phyloP scores from a whole-genome alignment of 2,113 vertebrate genomes.

The Columbina picui region DNA sequence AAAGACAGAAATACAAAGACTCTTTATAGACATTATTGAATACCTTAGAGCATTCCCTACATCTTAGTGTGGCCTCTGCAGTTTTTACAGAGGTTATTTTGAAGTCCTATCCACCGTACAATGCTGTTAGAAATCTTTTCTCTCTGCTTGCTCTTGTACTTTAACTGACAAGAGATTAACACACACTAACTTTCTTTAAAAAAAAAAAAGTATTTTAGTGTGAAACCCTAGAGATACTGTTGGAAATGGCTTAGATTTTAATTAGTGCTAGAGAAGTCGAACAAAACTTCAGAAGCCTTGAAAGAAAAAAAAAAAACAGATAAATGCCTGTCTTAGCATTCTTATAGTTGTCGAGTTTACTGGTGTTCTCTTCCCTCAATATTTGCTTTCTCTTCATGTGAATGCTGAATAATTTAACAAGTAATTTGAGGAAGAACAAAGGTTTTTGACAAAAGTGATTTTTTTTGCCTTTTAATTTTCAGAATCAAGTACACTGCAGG shows the following conservation, averaged over 20 bases:
- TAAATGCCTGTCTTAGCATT: background rate
- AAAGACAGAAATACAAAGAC: slow-evolving; percentile 18
- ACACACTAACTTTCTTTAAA: background rate
- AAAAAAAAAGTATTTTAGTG: background rate
- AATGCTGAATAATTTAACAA: slow-evolving; percentile 55
- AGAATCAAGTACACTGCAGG: background rate
- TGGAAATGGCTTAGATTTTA: background rate
- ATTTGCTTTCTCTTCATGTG: background rate
- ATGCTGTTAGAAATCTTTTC: background rate
- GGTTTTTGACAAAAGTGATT: slow-evolving; percentile 55
- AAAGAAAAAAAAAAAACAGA: background rate
- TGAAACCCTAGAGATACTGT: background rate
- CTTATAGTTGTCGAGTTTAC: background rate
- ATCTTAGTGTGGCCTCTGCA: background rate
- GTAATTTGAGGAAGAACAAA: slow-evolving; percentile 19
- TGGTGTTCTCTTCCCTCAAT: background rate
- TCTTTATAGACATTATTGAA: background rate
- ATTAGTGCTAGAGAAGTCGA: background rate
- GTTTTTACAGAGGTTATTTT: background rate
- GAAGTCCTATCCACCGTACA: background rate
- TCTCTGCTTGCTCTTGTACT: background rate
- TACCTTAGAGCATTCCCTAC: background rate
- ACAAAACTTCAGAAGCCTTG: background rate
- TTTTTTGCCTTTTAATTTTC: slow-evolving; percentile 28
- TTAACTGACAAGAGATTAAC: background rate